Base-by-base conservation (phyloP, 2,797 vertebrate genomes). In the Spinus pinus region DNA sequence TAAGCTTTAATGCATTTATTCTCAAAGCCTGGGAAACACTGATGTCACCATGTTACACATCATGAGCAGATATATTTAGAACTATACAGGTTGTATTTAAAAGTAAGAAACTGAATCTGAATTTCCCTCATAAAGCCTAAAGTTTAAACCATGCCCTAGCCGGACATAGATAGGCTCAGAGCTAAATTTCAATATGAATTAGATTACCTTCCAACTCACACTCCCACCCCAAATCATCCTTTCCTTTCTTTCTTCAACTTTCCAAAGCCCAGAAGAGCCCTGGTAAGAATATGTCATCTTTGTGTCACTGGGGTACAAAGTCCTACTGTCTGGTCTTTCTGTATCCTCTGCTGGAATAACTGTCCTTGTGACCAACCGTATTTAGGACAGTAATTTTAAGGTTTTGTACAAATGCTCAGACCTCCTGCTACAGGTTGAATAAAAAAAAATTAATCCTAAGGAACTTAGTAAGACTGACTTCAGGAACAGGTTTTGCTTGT, bases 171-270 rank as follows among this genome's bases (percentile, higher is more conserved):
- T 2, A 56, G 8, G 5, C 21, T 64, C 33, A 57, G 21, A 67
- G 5, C 6, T 33, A 61, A 51, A 30, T 50, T 78, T 60, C 57
- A 78, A 5, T 7, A 54, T 1, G 0, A 17, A 30, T 42, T 39
- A 70, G 18, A 21, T 54, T 12, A 62, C 18, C 30, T 74, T 19
- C 5, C 7, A 74, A 7, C 35, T 37, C 49, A 54, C 6, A 12
- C 2, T 2, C 4, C 12, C 3, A 7, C 7, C 2, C 14, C 28
- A 71, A 18, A 4, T 39, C 25, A 62, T 27, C 41, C 46, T 56
- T 69, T 77, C 42, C 35, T 77, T 61, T 86, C 58, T 77, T 60
- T 21, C 8, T 67, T 65, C 15, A 61, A 16, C 22, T 69, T 49
- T 35, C 54, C 65, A 50, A 39, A 86, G 47, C 18, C 23, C 33